Evolutionary conservation across 2,888 invertebrate genomes (phyloP), one percentile per base, ranked within the genome.

Genomic region (Cheilosia pagana): DNA sequence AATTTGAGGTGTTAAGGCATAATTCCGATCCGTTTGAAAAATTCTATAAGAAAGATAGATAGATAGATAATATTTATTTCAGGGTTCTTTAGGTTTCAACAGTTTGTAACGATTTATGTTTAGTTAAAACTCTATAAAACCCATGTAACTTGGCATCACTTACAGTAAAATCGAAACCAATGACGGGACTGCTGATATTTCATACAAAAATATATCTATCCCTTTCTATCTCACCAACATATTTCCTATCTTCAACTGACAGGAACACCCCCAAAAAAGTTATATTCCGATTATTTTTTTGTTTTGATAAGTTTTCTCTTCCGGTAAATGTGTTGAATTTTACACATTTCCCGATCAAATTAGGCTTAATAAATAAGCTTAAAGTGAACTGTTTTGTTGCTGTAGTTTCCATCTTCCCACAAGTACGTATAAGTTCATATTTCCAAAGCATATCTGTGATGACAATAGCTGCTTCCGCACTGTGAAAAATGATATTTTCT

Each of bases 241-340:
- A n/a, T 68, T 31, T 48, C 28, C 35, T 45, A 39, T 31, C 25
- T 63, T 48, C 52, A 71, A 50, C 50, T 78, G 78, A 65, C 78
- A 71, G 71, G 48, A 70, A 78, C 78, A 63, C 78, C 78, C 78
- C 63, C 59, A 63, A 78, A 78, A 78, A 78, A 78, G n/a, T 48
- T 12, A 12, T 71, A 63, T 71, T 78, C 62, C 62, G 31, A 41
- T 59, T 78, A n/a, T 71, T 76, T 78, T 78, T 78, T 78, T 78
- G 78, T 78, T 78, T 78, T 78, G 78, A 78, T 71, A 71, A 71
- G 63, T 78, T 75, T 78, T 77, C 71, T 65, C 50, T 43, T 78
- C 78, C 63, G 59, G 62, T 39, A 28, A 77, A 55, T 77, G 62
- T 25, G 19, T 28, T 25, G 41, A 7, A 62, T 48, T 50, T 71